phyloP scores from a whole-genome alignment of 2,797 vertebrate genomes.

The Steatocranus sp. region DNA sequence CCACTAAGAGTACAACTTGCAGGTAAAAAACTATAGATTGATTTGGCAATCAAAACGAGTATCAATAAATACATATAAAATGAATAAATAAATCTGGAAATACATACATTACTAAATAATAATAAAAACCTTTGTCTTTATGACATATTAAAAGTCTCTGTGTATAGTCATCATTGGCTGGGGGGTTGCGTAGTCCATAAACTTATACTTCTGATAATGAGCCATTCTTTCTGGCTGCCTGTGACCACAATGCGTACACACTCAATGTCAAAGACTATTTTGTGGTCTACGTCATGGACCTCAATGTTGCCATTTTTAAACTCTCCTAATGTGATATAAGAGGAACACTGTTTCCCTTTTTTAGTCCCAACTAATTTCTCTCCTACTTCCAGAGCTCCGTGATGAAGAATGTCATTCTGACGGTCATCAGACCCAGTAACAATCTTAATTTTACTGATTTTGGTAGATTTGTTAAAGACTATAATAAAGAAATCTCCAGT shows the following conservation, averaged over 20 bases:
- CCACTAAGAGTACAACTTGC: constrained; percentile 29
- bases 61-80: constrained; percentile 66
- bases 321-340: constrained; percentile 88
- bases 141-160: constrained; percentile 42
- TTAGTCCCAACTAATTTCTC: constrained; percentile 83
- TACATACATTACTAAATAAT: constrained; percentile 42
- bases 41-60: constrained; percentile 54
- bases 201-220: constrained; percentile 94
- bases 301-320: constrained; percentile 95
- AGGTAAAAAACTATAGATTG: constrained; percentile 62
- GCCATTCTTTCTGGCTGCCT: constrained; percentile 92
- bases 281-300: constrained; percentile 87
- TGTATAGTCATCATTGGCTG: constrained; percentile 70
- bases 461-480: constrained; percentile 86
- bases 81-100: constrained; percentile 55
- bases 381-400: constrained; percentile 90
- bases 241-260: constrained; percentile 93
- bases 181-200: constrained; percentile 89
- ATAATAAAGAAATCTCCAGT: constrained; percentile 89
- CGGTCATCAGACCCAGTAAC: constrained; percentile 91
- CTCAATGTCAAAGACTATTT: constrained; percentile 90
- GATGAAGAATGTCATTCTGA: constrained; percentile 91
- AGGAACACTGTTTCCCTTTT: constrained; percentile 85
- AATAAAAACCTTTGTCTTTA: constrained; percentile 48
- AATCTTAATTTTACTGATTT: constrained; percentile 92